A percentile compares a stretch with the other conserved stretches of the same genome.
These are phyloP conservation scores for Petrophora chlorosata DNA, from an alignment of 2,888 invertebrate species.

Conservation along the genomic window DNA sequence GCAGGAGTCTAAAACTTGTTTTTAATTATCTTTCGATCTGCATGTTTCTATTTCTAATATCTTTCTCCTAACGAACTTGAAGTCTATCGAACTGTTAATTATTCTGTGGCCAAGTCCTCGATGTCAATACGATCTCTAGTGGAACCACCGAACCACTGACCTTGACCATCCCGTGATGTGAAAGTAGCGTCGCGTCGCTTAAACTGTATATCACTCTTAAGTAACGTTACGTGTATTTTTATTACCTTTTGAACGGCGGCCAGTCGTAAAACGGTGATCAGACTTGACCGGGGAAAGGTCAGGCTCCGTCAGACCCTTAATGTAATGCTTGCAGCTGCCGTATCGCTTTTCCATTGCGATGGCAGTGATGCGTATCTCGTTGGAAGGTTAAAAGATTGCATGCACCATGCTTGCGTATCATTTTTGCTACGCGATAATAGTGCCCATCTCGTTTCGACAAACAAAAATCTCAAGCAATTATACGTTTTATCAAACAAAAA, in stretches of 20 bases:
- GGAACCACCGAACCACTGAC: slow-evolving; percentile 11
- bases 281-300: slow-evolving; percentile 21
- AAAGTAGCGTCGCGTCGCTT: slow-evolving; percentile 41
- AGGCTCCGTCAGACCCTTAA: slow-evolving; percentile 18
- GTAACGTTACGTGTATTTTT: slow-evolving; percentile 54
- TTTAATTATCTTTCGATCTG: no score
- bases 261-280: slow-evolving; percentile 9
- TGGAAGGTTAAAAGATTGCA: no score
- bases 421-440: no score
- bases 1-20: slow-evolving; percentile 15
- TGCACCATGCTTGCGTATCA: no score
- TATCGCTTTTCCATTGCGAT: no score
- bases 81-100: no score
- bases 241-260: slow-evolving; percentile 36
- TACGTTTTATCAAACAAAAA: no score
- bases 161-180: slow-evolving; percentile 44
- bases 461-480: no score
- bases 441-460: no score
- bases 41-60: no score
- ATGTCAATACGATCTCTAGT: background rate
- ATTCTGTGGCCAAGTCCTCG: no score
- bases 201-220: slow-evolving; percentile 48
- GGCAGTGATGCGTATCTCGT: no score
- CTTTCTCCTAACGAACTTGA: background rate
- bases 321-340: background rate